Percentiles rank a stretch among this genome's conserved stretches.
Evolutionary conservation across 2,888 invertebrate species (phyloP).

Genomic region (Lasioglossum oenotherae): DNA sequence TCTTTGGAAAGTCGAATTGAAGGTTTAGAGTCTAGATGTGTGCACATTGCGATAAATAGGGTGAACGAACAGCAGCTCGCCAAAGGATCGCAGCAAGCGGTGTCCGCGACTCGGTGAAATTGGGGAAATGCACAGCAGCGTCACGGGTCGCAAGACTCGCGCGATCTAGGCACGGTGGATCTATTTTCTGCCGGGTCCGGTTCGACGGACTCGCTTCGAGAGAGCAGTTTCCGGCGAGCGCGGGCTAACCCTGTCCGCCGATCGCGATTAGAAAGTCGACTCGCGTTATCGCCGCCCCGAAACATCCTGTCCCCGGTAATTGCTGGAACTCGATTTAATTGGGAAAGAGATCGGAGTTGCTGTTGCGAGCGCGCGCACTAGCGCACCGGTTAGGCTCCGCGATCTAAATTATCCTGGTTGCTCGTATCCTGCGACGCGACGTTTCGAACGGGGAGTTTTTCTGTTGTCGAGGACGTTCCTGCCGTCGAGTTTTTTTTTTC

Average conservation of each 20-base stretch:
- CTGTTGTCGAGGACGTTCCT: not conserved
- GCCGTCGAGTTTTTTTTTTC: not conserved
- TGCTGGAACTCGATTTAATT: constrained; percentile 64
- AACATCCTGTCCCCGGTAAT: constrained; percentile 66
- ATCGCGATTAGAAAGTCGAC: constrained; percentile 68
- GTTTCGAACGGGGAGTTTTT: not conserved
- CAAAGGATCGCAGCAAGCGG: not conserved
- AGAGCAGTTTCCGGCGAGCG: constrained; percentile 34
- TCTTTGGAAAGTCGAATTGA: too few species aligned
- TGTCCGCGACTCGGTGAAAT: not conserved
- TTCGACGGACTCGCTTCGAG: constrained; percentile 5
- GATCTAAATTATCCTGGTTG: constrained; percentile 61
- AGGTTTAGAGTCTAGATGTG: too few species aligned
- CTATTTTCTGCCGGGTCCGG: constrained; percentile 2
- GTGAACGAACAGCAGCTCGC: too few species aligned
- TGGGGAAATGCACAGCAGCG: constrained; percentile 9
- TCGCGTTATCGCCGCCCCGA: constrained; percentile 58
- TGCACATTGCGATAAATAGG: too few species aligned
- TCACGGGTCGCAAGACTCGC: not conserved
- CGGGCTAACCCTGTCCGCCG: constrained; percentile 50
- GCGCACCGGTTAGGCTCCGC: constrained; percentile 1
- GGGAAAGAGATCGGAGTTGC: constrained; percentile 54
- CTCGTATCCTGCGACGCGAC: constrained; percentile 43
- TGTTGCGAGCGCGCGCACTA: constrained; percentile 30
- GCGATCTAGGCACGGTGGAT: not conserved